Conservation (phyloP, 1,140 invertebrate species). For the Musca vetustissima region DNA sequence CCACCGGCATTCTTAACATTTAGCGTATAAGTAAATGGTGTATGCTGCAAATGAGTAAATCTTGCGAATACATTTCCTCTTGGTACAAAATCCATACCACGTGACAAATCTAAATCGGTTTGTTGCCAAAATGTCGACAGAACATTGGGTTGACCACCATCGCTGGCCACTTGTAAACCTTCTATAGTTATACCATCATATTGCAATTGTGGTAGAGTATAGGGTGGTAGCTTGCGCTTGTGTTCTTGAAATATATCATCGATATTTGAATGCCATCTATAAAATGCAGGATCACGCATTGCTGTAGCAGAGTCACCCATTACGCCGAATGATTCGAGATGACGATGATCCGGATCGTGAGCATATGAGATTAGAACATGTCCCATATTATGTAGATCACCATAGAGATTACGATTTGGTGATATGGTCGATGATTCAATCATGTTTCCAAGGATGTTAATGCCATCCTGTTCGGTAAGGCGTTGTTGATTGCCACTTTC, state of each 20-base stretch:
- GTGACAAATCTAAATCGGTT: slow-evolving; percentile 71
- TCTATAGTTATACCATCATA: slow-evolving; percentile 65
- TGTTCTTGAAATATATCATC: slow-evolving; percentile 79
- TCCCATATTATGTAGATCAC: slow-evolving; percentile 73
- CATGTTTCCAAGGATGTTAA: slow-evolving; percentile 79
- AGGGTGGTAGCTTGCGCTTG: slow-evolving; percentile 69
- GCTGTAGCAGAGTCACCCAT: slow-evolving; percentile 73
- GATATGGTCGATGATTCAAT: slow-evolving; percentile 74
- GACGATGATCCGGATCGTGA: slow-evolving; percentile 73
- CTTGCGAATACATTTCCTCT: slow-evolving; percentile 69
- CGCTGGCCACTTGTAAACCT: slow-evolving; percentile 58
- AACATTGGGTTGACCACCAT: slow-evolving; percentile 59
- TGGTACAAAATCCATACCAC: slow-evolving; percentile 76
- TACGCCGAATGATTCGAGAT: slow-evolving; percentile 67
- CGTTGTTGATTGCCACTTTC: slow-evolving; percentile 58
- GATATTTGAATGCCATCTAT: slow-evolving; percentile 79
- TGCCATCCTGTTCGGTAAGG: slow-evolving; percentile 69
- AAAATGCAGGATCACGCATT: slow-evolving; percentile 84
- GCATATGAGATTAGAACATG: slow-evolving; percentile 66
- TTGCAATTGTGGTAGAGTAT: slow-evolving; percentile 62
- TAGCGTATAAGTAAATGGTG: slow-evolving; percentile 68
- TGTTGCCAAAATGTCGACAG: slow-evolving; percentile 73
- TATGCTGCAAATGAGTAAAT: slow-evolving; percentile 75
- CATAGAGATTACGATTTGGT: slow-evolving; percentile 69
- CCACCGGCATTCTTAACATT: slow-evolving; percentile 65